Base-by-base conservation (phyloP, 2,888 invertebrate genomes). In the Eueremaeus valkanovi region DNA sequence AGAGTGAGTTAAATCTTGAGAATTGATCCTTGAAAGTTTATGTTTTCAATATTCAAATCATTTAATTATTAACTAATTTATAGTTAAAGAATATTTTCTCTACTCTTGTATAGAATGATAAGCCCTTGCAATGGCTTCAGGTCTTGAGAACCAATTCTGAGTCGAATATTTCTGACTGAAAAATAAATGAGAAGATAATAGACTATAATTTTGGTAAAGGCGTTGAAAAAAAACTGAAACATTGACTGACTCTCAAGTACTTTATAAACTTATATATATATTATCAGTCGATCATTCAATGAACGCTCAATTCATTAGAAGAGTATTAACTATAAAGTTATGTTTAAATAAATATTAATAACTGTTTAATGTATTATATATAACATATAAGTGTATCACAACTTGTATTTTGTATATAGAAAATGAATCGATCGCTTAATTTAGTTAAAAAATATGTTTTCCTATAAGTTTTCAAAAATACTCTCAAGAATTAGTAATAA, bases 201-300 rank as follows among this genome's bases (percentile, higher is more conserved):
- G 13, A 55, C 11, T 24, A 55, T 18, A 55, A n/a, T 24, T 55
- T 55, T 55, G n/a, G 9, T 18, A 21, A 55, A 45, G 45, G 45
- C 45, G 45, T 45, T 18, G 45, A 45, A 45, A 45, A 18, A 45
- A 45, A 45, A n/a, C n/a, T n/a, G n/a, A 45, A 55, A 55, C 55
- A 55, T 55, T 55, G 24, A 55, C 55, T 24, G 27, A 55, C 55
- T 55, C 55, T 55, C 27, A 55, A 55, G 55, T 55, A 55, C 27
- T 55, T 9, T 27, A 55, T 55, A n/a, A n/a, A n/a, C n/a, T 24
- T 27, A 55, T 55, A 11, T 18, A n/a, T 55, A n/a, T 21, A 55
- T 55, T 55, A 55, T 55, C 55, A 55, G 8, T 55, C 27, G 24
- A 55, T 55, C 21, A 45, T 45, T 45, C 45, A 45, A 45, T 45